Evolutionary conservation across 2,113 vertebrate species (phyloP).

Genomic region (Grantiella picta): DNA sequence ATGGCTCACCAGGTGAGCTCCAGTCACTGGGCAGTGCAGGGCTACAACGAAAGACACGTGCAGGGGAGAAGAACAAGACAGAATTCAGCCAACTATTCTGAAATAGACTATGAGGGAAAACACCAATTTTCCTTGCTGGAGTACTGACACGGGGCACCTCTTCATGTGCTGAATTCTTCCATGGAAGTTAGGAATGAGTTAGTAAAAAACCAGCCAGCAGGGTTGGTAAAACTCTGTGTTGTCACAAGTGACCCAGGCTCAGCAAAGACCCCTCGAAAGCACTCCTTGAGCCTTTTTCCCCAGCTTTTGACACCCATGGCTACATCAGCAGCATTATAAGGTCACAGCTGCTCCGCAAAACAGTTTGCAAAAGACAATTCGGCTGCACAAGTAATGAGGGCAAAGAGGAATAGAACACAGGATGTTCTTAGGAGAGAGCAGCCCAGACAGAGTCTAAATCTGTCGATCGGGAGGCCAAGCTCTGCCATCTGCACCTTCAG

Average conservation of each 20-base stretch:
- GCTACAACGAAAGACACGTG: neutral
- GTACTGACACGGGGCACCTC: neutral
- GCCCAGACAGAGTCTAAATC: neutral
- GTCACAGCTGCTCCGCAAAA: neutral
- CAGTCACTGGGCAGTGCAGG: neutral
- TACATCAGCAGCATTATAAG: neutral
- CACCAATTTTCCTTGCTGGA: neutral
- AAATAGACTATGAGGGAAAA: neutral
- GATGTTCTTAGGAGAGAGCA: neutral
- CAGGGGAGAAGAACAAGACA: neutral
- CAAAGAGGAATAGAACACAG: neutral
- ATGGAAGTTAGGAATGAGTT: neutral
- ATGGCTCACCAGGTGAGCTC: neutral
- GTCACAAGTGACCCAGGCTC: neutral
- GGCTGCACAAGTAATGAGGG: neutral
- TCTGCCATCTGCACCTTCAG: neutral
- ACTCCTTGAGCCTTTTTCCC: neutral
- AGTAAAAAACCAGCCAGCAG: neutral
- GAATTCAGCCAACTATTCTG: neutral
- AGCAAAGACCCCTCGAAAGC: neutral
- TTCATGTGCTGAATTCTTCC: neutral
- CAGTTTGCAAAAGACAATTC: neutral
- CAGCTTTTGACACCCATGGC: neutral
- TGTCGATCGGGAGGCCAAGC: neutral
- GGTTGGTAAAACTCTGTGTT: neutral